Evolutionary conservation across 2,888 invertebrate genomes (phyloP), one percentile per base, ranked within the genome.

Genomic region (Sinopyrophorus schimmeli): DNA sequence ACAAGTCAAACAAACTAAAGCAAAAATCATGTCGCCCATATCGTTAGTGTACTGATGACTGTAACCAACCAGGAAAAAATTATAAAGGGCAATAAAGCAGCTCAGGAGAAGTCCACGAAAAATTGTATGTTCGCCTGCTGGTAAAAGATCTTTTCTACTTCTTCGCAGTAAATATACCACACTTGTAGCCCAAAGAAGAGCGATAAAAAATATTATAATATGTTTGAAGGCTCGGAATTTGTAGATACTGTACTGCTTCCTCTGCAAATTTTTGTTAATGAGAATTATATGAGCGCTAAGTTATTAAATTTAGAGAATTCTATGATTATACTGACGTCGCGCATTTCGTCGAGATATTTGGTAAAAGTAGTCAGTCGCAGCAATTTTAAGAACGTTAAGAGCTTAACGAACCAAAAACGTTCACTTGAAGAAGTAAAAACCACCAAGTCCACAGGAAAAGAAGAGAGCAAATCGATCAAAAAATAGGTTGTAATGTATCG

Each of bases 401-500:
- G 18, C 17, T 65, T 54, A 20, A 62, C 56, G 14, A 60, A 66
- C 63, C 67, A 64, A 4, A 20, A 34, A 12, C 40, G 2, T 46
- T 34, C 3, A 5, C 21, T 32, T 2, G 40, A 34, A 10, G 55
- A 1, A 2, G 65, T 18, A 2, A 32, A 2, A 2, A 61, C 55
- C 3, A 69, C n/a, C 1, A 66, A 1, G 31, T 66, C 66, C 3
- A 65, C 34, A 0, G 73, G 72, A 2, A 71, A 14, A 2, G 63
- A 58, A 0, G 71, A 63, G 9, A 72, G 10, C 4, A 68, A 2
- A 32, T 73, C 70, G 3, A 69, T 15, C 1, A 67, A 11, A 32
- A 74, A 73, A 30, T 43, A 63, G 2, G 62, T 57, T 28, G 53
- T 63, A 1, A 72, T 14, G 44, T 72, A 72, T 24, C 67, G 61